phyloP scores from a whole-genome alignment of 2,888 invertebrate genomes.

The Dichetophora obliterata region DNA sequence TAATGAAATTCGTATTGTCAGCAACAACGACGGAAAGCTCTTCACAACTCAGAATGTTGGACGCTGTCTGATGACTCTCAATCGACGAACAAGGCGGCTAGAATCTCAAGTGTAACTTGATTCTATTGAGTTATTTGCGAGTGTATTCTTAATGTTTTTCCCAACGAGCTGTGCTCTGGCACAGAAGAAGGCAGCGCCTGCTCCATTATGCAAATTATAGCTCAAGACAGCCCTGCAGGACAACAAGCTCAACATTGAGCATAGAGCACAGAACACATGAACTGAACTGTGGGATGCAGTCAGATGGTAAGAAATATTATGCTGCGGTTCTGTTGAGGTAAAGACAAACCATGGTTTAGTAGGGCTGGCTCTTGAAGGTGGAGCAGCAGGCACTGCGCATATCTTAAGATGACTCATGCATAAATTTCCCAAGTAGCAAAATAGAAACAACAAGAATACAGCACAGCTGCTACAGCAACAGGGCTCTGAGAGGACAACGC shows the following conservation, averaged over 20 bases:
- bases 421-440: neutral
- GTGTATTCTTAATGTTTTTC: neutral
- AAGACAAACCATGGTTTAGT: neutral
- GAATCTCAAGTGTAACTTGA: constrained; percentile 20
- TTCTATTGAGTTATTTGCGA: constrained; percentile 9
- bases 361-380: neutral
- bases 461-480: neutral
- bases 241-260: neutral
- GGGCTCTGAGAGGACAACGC: neutral
- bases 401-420: constrained; percentile 13
- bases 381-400: neutral
- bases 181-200: neutral
- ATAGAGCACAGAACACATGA: neutral
- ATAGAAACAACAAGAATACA: neutral
- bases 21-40: neutral
- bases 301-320: neutral
- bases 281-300: neutral
- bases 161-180: neutral
- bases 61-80: neutral
- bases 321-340: neutral
- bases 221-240: neutral
- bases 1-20: constrained; percentile 7
- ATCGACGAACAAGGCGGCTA: neutral
- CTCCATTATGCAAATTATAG: constrained; percentile 33
- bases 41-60: neutral